These are phyloP conservation scores for Anomalospiza imberbis DNA, from an alignment of 2,797 vertebrate genomes.

Conservation along the genomic window DNA sequence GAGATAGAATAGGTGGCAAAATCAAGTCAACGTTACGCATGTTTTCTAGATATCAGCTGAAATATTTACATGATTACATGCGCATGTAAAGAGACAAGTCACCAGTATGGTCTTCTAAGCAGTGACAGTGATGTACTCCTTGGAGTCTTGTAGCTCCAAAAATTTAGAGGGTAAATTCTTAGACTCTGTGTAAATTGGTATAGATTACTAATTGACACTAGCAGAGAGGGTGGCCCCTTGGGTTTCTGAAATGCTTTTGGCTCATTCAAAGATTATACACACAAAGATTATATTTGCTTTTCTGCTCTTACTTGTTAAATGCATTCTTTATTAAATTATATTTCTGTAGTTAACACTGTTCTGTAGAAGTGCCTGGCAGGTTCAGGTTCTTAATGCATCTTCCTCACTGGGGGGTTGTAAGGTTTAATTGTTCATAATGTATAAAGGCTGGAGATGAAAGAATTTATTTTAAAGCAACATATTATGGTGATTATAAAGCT, in stretches of 20 bases:
- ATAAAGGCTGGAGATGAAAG: constrained; percentile 35
- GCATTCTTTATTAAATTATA: background rate
- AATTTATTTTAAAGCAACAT: constrained; percentile 22
- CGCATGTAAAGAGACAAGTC: background rate
- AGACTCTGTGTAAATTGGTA: background rate
- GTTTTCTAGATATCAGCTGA: background rate
- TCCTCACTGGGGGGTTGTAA: constrained; percentile 28
- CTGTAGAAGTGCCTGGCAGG: background rate
- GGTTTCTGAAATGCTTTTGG: constrained; percentile 31
- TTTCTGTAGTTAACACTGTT: constrained; percentile 27
- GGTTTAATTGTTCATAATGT: constrained; percentile 46
- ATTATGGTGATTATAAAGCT: constrained; percentile 15
- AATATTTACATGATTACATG: background rate
- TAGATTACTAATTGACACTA: constrained; percentile 30
- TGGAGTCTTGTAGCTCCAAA: background rate
- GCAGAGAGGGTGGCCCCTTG: background rate
- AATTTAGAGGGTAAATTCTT: background rate
- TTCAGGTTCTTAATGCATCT: constrained; percentile 6
- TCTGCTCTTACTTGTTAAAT: constrained; percentile 7
- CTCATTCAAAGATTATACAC: constrained; percentile 7
- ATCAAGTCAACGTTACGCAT: fast-evolving
- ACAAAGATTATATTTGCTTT: constrained; percentile 27
- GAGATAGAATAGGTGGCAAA: background rate
- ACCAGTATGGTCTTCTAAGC: background rate
- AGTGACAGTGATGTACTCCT: background rate